Conservation (phyloP, 2,888 invertebrate genomes). For the Mesorhabditis belari region DNA sequence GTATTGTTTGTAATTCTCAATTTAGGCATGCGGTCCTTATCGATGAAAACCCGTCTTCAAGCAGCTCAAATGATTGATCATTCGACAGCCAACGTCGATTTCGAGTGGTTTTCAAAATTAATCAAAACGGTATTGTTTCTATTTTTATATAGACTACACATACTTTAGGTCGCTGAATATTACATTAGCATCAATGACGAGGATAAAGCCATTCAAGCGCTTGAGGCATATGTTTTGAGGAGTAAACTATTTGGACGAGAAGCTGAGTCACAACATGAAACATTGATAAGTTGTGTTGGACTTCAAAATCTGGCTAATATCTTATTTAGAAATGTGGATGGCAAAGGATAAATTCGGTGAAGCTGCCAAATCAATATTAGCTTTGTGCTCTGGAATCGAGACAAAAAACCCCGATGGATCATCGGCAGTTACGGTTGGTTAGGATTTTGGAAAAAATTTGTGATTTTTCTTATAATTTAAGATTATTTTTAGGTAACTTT, state of each 20-base stretch:
- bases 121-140: slow-evolving; percentile 29
- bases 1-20: neutral
- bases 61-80: slow-evolving; percentile 35
- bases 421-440: slow-evolving; percentile 1
- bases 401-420: neutral
- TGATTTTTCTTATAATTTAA: neutral
- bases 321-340: slow-evolving; percentile 34
- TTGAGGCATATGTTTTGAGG: slow-evolving; percentile 42
- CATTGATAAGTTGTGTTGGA: slow-evolving; percentile 34
- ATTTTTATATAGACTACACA: neutral
- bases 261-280: slow-evolving; percentile 27
- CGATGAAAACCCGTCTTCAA: slow-evolving; percentile 44
- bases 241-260: slow-evolving; percentile 34
- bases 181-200: slow-evolving; percentile 44
- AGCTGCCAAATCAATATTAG: slow-evolving; percentile 40
- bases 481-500: slow-evolving; percentile 27
- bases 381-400: slow-evolving; percentile 25
- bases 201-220: slow-evolving; percentile 37
- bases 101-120: slow-evolving; percentile 37
- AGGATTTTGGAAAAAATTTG: no score
- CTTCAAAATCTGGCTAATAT: neutral
- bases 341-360: slow-evolving; percentile 26
- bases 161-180: slow-evolving; percentile 40
- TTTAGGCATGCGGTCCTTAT: slow-evolving; percentile 21
- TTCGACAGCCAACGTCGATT: slow-evolving; percentile 23